Evolutionary conservation across 2,888 invertebrate genomes (phyloP).

Genomic region (Drosophila borealis): DNA sequence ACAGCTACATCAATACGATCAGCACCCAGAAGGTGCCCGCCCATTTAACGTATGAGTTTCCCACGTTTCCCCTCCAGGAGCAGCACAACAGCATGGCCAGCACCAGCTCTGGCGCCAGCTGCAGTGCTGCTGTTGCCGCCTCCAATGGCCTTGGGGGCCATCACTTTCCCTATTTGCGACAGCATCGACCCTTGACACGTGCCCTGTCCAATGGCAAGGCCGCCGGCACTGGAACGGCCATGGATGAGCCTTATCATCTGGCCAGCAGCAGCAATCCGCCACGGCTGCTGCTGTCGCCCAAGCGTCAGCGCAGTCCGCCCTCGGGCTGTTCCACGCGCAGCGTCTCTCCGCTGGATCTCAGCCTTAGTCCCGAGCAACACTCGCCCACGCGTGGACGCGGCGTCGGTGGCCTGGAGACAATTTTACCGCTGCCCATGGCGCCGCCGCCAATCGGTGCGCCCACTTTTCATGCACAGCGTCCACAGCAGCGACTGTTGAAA

Average conservation of each 20-base stretch:
- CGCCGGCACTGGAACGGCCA: conserved; percentile 46
- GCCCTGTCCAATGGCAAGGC: conserved; percentile 87
- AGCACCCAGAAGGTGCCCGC: conserved; percentile 84
- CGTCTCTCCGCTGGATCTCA: conserved; percentile 84
- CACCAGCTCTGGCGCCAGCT: conserved; percentile 15
- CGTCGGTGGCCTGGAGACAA: conserved; percentile 56
- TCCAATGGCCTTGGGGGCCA: conserved; percentile 32
- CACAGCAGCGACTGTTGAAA: conserved; percentile 88
- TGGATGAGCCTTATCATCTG: conserved; percentile 31
- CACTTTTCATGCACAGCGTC: conserved; percentile 83
- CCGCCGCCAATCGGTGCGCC: conserved; percentile 83
- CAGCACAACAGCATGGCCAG: conserved; percentile 23
- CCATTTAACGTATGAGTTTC: conserved; percentile 83
- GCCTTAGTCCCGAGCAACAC: conserved; percentile 72
- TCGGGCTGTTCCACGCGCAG: conserved; percentile 85
- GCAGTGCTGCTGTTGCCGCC: conserved; percentile 14
- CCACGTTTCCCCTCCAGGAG: conserved; percentile 79
- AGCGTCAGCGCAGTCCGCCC: conserved; percentile 83
- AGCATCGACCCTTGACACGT: conserved; percentile 90
- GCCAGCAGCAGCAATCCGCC: conserved; percentile 57
- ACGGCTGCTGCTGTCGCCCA: conserved; percentile 78
- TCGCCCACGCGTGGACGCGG: conserved; percentile 73
- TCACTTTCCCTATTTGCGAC: conserved; percentile 80
- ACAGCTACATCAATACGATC: conserved; percentile 90
- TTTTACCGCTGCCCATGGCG: conserved; percentile 32